Conservation (phyloP, 1,140 invertebrate species). For the Drosophila rhopaloa region DNA sequence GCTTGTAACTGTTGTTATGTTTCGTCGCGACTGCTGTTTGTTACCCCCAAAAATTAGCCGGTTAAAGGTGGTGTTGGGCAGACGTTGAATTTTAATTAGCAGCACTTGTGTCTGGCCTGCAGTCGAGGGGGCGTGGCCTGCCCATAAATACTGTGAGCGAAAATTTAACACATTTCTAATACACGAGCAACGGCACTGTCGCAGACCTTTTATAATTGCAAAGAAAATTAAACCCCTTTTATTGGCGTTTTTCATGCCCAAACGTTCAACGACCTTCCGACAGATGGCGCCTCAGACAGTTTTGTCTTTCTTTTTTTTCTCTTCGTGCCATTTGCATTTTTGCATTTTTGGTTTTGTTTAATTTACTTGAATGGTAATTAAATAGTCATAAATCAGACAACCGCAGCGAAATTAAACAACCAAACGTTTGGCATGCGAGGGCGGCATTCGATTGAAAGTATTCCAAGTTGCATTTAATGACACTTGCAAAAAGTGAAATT, state of each 20-base stretch:
- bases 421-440: constrained; percentile 41
- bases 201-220: constrained; percentile 43
- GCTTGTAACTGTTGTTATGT: constrained; percentile 25
- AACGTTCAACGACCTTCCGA: constrained; percentile 41
- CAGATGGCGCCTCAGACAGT: constrained; percentile 19
- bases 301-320: background rate
- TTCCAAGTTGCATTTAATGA: constrained; percentile 36
- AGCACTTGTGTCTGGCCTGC: constrained; percentile 42
- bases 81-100: constrained; percentile 75
- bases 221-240: constrained; percentile 28
- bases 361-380: constrained; percentile 28
- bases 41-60: constrained; percentile 66
- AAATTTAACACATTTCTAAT: constrained; percentile 68
- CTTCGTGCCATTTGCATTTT: constrained; percentile 63
- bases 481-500: constrained; percentile 28
- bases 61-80: constrained; percentile 57
- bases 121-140: constrained; percentile 6
- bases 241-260: constrained; percentile 12
- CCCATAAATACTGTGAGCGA: constrained; percentile 32
- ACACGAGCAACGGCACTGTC: constrained; percentile 3
- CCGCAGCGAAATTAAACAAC: constrained; percentile 6
- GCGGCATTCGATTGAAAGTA: constrained; percentile 36
- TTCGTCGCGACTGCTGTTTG: constrained; percentile 29
- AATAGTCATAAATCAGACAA: constrained; percentile 48
- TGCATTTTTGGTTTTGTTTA: constrained; percentile 27